Evolutionary conservation across 2,888 invertebrate genomes (phyloP), one percentile per base, ranked within the genome.

Genomic region (Amphimallon solstitiale): DNA sequence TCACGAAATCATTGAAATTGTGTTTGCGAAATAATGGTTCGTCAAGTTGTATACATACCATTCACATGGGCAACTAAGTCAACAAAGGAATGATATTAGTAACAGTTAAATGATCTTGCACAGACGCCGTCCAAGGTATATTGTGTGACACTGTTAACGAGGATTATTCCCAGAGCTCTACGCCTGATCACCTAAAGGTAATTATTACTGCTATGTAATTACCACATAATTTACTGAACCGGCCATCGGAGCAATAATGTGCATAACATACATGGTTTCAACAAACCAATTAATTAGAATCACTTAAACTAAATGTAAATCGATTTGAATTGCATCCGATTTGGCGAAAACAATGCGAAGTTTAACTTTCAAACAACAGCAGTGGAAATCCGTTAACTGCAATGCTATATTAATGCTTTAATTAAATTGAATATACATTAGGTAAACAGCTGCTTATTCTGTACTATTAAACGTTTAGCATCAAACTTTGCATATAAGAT

Each of bases 131-230:
- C 38, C 54, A 21, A 54, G 54, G 17, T 17, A 17, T 19, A 52
- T 38, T 54, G 54, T 52, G 38, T 19, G 21, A 52, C 17, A 10
- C 21, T 38, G 19, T 38, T 54, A 19, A 14, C 43, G 5, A 29
- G 43, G 29, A 45, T 45, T 23, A 23, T 23, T 40, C 40, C 23
- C 54, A 46, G 45, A 35, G 17, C 35, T 35, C n/a, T 43, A 29
- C 54, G 43, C 37, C 15, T 45, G 63, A 54, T 43, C 35, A 12
- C 19, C 54, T 19, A 19, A 49, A 45, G 63, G 56, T 64, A 64
- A 63, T 63, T 63, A 63, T 63, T 63, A 54, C 17, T 43, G 40
- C 17, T 43, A 38, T 54, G 63, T 54, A 63, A 63, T 63, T 63
- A 63, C 34, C 29, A 19, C 54, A 43, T 63, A 63, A 64, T 64